A percentile compares a stretch with the other conserved stretches of the same genome.
phyloP scores from a whole-genome alignment of 2,888 invertebrate genomes.

The Ethmia dodecea region DNA sequence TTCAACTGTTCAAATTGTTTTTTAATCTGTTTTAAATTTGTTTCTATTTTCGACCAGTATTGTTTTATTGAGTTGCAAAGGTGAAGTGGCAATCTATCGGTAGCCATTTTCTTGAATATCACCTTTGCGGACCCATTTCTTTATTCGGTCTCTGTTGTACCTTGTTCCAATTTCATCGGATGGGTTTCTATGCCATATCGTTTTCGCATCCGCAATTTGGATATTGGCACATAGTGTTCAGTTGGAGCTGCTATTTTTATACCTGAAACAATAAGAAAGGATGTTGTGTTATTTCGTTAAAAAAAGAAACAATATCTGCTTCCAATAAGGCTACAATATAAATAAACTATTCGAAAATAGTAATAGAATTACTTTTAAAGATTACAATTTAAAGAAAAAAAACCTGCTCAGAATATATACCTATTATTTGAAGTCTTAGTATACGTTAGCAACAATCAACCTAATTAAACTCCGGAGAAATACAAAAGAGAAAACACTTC shows the following conservation, averaged over 20 bases:
- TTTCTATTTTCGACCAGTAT: conserved; percentile 37
- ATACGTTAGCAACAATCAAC: conserved; percentile 13
- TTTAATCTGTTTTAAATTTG: conserved; percentile 24
- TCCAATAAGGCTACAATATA: not conserved
- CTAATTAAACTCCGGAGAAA: conserved; percentile 13
- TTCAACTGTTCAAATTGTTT: conserved; percentile 22
- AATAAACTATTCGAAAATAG: no score
- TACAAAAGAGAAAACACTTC: conserved; percentile 9
- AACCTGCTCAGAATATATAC: no score
- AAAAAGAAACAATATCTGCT: no score
- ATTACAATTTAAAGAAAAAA: no score
- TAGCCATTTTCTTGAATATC: conserved; percentile 70
- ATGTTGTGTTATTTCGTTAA: no score
- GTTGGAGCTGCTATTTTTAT: conserved; percentile 22
- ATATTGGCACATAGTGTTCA: conserved; percentile 22
- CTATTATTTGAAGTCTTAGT: no score
- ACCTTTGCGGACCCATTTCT: conserved; percentile 68
- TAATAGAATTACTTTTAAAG: no score
- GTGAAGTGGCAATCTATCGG: conserved; percentile 64
- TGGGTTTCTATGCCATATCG: conserved; percentile 15
- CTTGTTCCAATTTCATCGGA: conserved; percentile 10
- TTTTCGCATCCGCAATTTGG: conserved; percentile 27
- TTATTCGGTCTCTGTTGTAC: conserved; percentile 28
- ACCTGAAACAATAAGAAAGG: conserved; percentile 47
- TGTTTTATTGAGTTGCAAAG: conserved; percentile 72